These are phyloP conservation scores for Channallabes apus DNA, from an alignment of 2,797 vertebrate genomes.

Conservation along the genomic window DNA sequence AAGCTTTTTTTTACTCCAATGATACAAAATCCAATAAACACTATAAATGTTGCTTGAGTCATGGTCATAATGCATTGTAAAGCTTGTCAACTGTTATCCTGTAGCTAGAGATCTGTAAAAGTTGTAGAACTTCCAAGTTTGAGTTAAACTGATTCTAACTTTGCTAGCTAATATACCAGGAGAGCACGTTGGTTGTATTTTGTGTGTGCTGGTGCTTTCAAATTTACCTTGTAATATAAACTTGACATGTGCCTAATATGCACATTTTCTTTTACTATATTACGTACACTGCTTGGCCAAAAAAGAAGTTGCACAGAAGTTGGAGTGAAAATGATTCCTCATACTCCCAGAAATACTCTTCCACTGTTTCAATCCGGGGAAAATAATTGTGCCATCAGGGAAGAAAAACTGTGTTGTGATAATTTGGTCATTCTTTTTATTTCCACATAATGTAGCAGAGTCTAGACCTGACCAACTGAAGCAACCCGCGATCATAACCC, in stretches of 20 bases:
- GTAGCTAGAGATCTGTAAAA: background rate
- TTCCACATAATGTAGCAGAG: no score
- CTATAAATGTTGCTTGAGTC: background rate
- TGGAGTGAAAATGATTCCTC: no score
- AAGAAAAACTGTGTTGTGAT: no score
- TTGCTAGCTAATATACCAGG: background rate
- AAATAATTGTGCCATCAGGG: no score
- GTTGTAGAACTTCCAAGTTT: background rate
- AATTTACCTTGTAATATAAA: background rate
- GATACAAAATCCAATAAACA: background rate
- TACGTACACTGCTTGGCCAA: background rate
- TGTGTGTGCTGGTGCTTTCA: background rate
- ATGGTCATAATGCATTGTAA: background rate
- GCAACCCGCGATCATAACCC: no score
- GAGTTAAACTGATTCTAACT: background rate
- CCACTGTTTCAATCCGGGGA: no score
- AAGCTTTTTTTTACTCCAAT: background rate
- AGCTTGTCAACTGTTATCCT: no score
- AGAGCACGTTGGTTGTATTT: background rate
- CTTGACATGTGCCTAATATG: background rate
- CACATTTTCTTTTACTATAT: background rate
- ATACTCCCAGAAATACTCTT: no score
- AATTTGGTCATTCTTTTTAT: no score
- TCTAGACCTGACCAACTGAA: no score
- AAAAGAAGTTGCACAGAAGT: no score